Conservation (phyloP, 2,113 vertebrate species). For the Neomonachus schauinslandi region DNA sequence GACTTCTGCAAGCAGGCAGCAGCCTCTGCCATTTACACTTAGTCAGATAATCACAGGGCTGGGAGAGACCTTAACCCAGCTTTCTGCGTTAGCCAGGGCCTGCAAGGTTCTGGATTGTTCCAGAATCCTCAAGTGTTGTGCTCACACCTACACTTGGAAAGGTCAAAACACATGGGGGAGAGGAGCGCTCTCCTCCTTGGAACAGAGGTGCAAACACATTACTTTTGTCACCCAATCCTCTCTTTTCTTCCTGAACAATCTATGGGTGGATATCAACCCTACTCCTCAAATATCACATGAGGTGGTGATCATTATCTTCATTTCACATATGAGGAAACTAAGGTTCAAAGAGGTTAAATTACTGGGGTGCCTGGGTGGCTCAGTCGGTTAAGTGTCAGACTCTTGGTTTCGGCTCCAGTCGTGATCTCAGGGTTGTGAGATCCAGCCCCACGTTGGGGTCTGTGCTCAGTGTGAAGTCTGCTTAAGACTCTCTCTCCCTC, state of each 20-base stretch:
- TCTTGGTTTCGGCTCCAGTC: not conserved
- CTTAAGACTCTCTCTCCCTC: not conserved
- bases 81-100: not conserved
- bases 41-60: slow-evolving; percentile 53
- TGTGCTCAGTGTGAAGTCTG: not conserved
- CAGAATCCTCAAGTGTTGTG: not conserved
- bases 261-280: not conserved
- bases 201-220: not conserved
- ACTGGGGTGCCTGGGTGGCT: not conserved
- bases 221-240: not conserved
- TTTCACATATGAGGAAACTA: not conserved
- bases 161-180: not conserved
- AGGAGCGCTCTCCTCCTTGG: not conserved
- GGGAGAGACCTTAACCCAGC: not conserved
- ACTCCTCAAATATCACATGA: not conserved
- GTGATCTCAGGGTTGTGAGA: not conserved
- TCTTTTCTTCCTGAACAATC: not conserved
- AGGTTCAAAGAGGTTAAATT: not conserved
- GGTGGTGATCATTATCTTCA: not conserved
- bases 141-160: not conserved
- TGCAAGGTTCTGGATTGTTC: not conserved
- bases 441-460: not conserved
- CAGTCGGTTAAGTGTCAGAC: not conserved
- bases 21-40: slow-evolving; percentile 25
- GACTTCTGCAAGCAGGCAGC: slow-evolving; percentile 48